phyloP scores from a whole-genome alignment of 2,888 invertebrate species.

The Campopleginae sp. region DNA sequence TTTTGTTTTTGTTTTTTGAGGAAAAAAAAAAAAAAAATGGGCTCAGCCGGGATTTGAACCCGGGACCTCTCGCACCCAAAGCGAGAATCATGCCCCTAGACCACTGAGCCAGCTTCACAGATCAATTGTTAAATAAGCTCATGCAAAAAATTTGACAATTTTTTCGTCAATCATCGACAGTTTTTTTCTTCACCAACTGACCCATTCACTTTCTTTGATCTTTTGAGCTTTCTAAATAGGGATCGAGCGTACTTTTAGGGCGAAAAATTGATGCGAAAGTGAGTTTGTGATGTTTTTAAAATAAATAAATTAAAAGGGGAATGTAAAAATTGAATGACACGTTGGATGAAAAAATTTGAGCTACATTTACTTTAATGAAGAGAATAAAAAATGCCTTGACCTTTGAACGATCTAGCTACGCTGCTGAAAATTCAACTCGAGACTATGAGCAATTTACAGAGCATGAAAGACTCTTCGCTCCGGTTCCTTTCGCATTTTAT shows the following conservation, averaged over 20 bases:
- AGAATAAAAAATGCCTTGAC: constrained; percentile 34
- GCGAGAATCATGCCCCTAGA: constrained; percentile 86
- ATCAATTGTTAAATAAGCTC: background rate
- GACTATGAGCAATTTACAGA: constrained; percentile 17
- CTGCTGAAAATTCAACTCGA: background rate
- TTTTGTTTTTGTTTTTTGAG: too few relatives aligned
- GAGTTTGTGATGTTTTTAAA: background rate
- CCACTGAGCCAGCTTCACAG: constrained; percentile 75
- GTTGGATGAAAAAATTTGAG: background rate
- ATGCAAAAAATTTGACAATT: background rate
- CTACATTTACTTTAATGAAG: constrained; percentile 13
- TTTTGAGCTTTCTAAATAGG: background rate
- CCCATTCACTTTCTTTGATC: too few relatives aligned
- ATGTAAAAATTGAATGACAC: constrained; percentile 16
- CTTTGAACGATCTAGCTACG: constrained; percentile 12
- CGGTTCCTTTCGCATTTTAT: constrained; percentile 25
- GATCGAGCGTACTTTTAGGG: background rate
- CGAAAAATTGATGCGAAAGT: background rate
- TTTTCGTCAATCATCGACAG: background rate
- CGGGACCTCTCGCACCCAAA: constrained; percentile 86
- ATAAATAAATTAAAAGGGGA: background rate
- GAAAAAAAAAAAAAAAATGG: constrained; percentile 75
- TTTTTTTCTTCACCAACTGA: too few relatives aligned
- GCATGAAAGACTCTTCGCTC: constrained; percentile 10
- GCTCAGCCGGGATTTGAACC: constrained; percentile 85